Evolutionary conservation across 2,797 vertebrate genomes (phyloP).

Genomic region (Halcyon leucocephala): DNA sequence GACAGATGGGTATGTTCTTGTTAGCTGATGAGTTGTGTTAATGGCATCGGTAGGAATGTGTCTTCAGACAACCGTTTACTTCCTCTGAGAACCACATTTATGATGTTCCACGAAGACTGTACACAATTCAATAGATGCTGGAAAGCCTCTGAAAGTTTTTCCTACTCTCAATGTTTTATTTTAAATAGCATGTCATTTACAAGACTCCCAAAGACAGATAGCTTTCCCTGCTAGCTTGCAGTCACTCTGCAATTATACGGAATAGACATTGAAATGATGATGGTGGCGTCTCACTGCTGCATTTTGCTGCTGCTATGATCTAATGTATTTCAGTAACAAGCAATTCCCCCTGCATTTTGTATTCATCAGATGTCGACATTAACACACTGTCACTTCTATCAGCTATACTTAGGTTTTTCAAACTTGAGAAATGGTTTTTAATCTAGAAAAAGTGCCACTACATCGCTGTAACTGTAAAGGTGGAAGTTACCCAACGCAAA

Average conservation of each 20-base stretch:
- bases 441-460: neutral
- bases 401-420: neutral
- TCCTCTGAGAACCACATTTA: slow-evolving; percentile 59
- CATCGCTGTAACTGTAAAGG: neutral
- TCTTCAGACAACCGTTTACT: slow-evolving; percentile 63
- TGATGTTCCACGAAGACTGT: slow-evolving; percentile 20
- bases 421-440: slow-evolving; percentile 37
- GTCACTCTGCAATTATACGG: slow-evolving; percentile 60
- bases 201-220: slow-evolving; percentile 56
- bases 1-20: slow-evolving; percentile 59
- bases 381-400: slow-evolving; percentile 43
- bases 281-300: slow-evolving; percentile 42
- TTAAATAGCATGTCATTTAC: slow-evolving; percentile 46
- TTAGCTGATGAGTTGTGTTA: slow-evolving; percentile 67
- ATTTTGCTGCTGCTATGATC: slow-evolving; percentile 55
- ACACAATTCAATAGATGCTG: slow-evolving; percentile 52
- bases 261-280: slow-evolving; percentile 40
- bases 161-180: slow-evolving; percentile 53
- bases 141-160: slow-evolving; percentile 61
- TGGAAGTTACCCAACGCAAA: neutral
- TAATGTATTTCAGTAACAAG: slow-evolving; percentile 48
- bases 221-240: slow-evolving; percentile 12
- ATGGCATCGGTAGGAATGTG: slow-evolving; percentile 37
- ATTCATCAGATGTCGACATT: slow-evolving; percentile 50
- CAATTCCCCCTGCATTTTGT: slow-evolving; percentile 35